A percentile compares a stretch with the other conserved stretches of the same genome.
These are phyloP conservation scores for Brachionus paranguensis DNA, from an alignment of 1,140 invertebrate genomes.

Conservation along the genomic window DNA sequence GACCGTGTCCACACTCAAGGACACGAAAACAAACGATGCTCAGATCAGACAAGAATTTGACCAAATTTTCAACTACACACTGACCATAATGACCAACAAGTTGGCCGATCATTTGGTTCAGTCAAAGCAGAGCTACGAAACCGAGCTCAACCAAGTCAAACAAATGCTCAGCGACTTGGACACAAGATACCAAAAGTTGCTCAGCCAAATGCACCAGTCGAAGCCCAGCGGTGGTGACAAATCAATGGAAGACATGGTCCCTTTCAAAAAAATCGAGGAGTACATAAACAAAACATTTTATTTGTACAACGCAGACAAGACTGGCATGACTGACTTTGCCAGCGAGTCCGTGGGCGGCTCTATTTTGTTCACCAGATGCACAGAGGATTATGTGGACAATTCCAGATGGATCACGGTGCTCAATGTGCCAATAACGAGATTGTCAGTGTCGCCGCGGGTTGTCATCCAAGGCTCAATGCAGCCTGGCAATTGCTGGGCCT, in stretches of 20 bases:
- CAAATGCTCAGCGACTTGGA: conserved; percentile 11
- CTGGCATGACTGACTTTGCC: conserved; percentile 39
- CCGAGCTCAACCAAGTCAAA: conserved; percentile 17
- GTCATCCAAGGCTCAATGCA: conserved; percentile 34
- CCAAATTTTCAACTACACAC: conserved; percentile 19
- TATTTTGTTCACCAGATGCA: conserved; percentile 20
- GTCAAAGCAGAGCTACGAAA: conserved; percentile 1
- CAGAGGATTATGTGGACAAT: conserved; percentile 17
- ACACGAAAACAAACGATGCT: background rate
- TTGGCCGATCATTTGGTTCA: conserved; percentile 17
- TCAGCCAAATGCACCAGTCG: background rate
- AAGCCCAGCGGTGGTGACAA: background rate
- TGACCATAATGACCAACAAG: background rate
- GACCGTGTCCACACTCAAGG: background rate
- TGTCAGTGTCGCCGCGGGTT: background rate
- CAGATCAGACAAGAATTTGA: background rate
- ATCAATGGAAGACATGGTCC: background rate
- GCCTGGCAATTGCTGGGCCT: conserved; percentile 40
- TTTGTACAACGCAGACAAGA: conserved; percentile 39
- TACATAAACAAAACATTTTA: conserved; percentile 30
- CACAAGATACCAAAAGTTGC: background rate
- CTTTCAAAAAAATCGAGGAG: conserved; percentile 31
- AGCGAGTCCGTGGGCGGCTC: background rate
- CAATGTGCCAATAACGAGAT: background rate
- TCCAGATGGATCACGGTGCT: background rate